phyloP scores from a whole-genome alignment of 2,888 invertebrate genomes.

The Tetheella fluctuosa region DNA sequence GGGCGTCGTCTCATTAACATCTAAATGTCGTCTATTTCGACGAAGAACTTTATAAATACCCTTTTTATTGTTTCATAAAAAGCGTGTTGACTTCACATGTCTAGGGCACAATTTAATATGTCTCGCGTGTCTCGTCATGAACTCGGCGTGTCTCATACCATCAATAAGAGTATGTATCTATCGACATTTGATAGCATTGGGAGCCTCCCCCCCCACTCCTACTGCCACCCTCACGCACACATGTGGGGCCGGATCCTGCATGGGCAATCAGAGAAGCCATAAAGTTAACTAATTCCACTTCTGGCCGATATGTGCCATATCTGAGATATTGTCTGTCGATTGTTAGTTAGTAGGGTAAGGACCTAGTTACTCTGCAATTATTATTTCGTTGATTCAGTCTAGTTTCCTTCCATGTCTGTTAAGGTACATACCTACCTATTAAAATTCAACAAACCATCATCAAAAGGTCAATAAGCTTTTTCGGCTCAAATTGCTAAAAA shows the following conservation, averaged over 20 bases:
- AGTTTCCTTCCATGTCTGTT: neutral
- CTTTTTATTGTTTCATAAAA: neutral
- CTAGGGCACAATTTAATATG: neutral
- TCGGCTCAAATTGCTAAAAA: neutral
- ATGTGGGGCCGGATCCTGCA: no score
- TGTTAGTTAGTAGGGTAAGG: neutral
- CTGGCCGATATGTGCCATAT: neutral
- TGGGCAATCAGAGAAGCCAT: neutral
- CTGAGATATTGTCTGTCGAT: neutral
- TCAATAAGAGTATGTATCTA: neutral
- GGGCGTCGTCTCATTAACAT: conserved; percentile 2
- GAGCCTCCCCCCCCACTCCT: neutral
- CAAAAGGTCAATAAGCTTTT: neutral
- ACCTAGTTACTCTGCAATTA: neutral
- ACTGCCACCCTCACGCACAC: neutral
- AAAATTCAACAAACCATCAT: neutral
- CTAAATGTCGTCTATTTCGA: conserved; percentile 1
- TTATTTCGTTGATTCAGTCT: neutral
- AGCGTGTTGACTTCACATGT: neutral
- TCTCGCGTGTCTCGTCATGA: neutral
- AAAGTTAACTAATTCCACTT: neutral
- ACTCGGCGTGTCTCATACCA: neutral
- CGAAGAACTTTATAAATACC: neutral
- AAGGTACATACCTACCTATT: neutral
- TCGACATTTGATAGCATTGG: neutral